phyloP scores from a whole-genome alignment of 2,888 invertebrate species.

The Nomada lathburiana region DNA sequence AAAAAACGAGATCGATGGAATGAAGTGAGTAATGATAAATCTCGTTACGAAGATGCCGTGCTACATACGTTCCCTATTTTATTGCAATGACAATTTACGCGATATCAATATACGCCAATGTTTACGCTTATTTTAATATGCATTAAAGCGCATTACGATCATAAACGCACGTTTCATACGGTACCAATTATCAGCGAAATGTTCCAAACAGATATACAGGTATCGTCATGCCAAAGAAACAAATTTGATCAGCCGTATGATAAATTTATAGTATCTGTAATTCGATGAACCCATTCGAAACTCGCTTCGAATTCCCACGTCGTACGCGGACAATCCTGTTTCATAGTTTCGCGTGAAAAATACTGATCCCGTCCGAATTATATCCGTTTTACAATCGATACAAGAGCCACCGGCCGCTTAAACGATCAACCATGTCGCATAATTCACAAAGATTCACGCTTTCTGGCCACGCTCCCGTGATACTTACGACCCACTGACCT shows the following conservation, averaged over 20 bases:
- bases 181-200: not conserved
- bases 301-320: slow-evolving; percentile 8
- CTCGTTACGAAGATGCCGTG: not conserved
- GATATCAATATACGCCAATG: not conserved
- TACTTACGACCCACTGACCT: slow-evolving; percentile 62
- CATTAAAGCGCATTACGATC: not conserved
- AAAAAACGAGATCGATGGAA: slow-evolving; percentile 5
- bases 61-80: not conserved
- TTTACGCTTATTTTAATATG: slow-evolving; percentile 1
- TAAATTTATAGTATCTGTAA: slow-evolving; percentile 18
- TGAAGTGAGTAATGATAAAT: slow-evolving; percentile 14
- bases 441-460: slow-evolving; percentile 6
- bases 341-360: not conserved
- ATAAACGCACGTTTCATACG: not conserved
- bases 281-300: slow-evolving; percentile 35
- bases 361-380: not conserved
- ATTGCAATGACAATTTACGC: not conserved
- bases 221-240: not conserved
- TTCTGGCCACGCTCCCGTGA: not conserved
- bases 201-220: not conserved
- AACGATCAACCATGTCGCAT: slow-evolving; percentile 16
- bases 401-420: slow-evolving; percentile 2
- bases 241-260: slow-evolving; percentile 28
- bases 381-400: slow-evolving; percentile 21
- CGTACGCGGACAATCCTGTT: slow-evolving; percentile 4